Percentiles rank a stretch among this genome's conserved stretches.
Evolutionary conservation across 2,888 invertebrate genomes (phyloP).

Genomic region (Pterostichus madidus): DNA sequence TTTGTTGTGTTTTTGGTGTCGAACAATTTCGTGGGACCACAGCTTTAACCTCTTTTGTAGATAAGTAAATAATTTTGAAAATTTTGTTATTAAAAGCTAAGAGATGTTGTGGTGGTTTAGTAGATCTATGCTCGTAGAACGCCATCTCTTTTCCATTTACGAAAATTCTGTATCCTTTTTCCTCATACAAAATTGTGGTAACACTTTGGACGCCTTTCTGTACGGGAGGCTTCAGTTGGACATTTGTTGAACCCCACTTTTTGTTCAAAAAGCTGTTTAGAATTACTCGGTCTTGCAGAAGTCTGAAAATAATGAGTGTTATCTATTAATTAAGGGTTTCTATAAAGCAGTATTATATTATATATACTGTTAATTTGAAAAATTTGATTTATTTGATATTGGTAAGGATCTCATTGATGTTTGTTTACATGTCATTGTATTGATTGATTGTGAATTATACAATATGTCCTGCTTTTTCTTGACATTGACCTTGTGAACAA

Average conservation of each 20-base stretch:
- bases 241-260: background rate
- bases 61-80: conserved; percentile 9
- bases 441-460: background rate
- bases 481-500: too few species aligned
- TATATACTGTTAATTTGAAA: too few species aligned
- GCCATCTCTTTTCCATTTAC: conserved; percentile 7
- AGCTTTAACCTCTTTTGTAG: background rate
- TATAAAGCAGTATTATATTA: too few species aligned
- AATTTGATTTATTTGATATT: too few species aligned
- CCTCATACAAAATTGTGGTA: conserved; percentile 2
- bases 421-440: too few species aligned
- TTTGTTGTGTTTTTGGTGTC: too few species aligned
- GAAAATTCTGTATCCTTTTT: conserved; percentile 16
- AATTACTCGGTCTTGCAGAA: background rate
- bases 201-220: conserved; percentile 1
- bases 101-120: background rate
- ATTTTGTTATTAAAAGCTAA: conserved; percentile 15
- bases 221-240: background rate
- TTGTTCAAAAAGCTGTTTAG: conserved; percentile 11
- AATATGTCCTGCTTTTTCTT: too few species aligned
- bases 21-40: too few species aligned
- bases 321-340: too few species aligned
- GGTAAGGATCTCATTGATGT: too few species aligned
- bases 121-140: background rate
- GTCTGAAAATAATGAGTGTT: background rate